These are phyloP conservation scores for Chloropsis cyanopogon DNA, from an alignment of 2,113 vertebrate species.

Conservation along the genomic window DNA sequence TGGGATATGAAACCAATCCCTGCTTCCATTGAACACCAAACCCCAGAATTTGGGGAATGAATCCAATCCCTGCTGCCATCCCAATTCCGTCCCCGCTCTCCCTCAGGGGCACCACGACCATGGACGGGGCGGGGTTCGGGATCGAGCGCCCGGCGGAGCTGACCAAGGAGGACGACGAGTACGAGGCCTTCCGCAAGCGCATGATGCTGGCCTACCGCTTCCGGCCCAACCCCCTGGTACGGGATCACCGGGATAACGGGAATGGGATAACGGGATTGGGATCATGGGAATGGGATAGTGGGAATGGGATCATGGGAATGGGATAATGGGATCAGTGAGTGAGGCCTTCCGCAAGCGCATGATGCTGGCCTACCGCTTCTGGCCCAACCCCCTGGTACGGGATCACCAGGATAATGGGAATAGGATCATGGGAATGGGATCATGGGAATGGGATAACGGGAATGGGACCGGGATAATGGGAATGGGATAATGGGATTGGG, in stretches of 20 bases:
- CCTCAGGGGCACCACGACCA: slow-evolving; percentile 81
- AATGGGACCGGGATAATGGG: no score
- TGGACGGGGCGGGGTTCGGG: slow-evolving; percentile 91
- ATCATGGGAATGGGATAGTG: no score
- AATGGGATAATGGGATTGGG: neutral
- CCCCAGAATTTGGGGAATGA: neutral
- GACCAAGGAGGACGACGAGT: slow-evolving; percentile 88
- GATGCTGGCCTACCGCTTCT: slow-evolving; percentile 90
- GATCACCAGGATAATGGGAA: no score
- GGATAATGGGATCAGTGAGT: neutral
- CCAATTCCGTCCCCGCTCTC: neutral
- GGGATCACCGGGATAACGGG: neutral
- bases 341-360: no score
- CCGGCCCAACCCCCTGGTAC: slow-evolving; percentile 60
- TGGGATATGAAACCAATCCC: neutral
- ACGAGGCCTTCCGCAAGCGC: slow-evolving; percentile 93
- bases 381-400: slow-evolving; percentile 7
- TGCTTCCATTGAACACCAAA: neutral
- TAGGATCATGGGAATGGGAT: no score
- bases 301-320: no score
- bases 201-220: slow-evolving; percentile 99
- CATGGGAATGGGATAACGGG: no score
- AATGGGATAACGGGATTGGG: neutral
- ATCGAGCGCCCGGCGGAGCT: slow-evolving; percentile 90
- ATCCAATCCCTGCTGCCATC: no score